Evolutionary conservation across 2,113 vertebrate genomes (phyloP).

Genomic region (Megaleporinus macrocephalus): DNA sequence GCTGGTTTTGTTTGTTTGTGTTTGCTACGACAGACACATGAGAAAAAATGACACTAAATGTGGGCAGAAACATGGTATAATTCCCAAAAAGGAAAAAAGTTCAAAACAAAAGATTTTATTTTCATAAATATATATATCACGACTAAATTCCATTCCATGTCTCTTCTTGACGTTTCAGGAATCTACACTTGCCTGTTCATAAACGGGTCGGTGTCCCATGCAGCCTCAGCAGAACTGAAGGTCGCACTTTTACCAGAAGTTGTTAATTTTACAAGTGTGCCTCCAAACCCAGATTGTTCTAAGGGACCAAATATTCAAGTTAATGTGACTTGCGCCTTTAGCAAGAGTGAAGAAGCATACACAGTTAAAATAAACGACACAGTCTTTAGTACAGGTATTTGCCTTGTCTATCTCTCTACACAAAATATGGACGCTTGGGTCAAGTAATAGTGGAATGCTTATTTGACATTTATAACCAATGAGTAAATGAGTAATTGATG

Average conservation of each 20-base stretch:
- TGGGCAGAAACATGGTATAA: too few species aligned
- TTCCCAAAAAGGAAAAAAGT: too few species aligned
- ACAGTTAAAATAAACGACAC: background rate
- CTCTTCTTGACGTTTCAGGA: slow-evolving; percentile 54
- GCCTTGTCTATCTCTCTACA: background rate
- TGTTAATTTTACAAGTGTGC: slow-evolving; percentile 40
- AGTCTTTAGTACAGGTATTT: background rate
- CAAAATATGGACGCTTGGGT: too few species aligned
- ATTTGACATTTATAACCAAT: background rate
- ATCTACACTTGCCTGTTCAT: slow-evolving; percentile 67
- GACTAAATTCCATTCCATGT: background rate
- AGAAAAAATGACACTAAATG: too few species aligned
- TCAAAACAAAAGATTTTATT: too few species aligned
- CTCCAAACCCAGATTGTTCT: slow-evolving; percentile 60
- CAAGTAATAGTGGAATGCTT: too few species aligned
- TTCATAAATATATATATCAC: too few species aligned
- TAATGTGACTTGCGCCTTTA: slow-evolving; percentile 30
- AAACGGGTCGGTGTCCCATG: slow-evolving; percentile 55
- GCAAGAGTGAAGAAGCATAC: background rate
- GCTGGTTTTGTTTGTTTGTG: too few species aligned
- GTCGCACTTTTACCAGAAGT: slow-evolving; percentile 68
- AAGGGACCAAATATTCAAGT: accelerated
- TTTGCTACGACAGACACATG: too few species aligned
- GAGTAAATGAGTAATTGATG: background rate
- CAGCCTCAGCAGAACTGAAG: slow-evolving; percentile 18